These are phyloP conservation scores for Orchesella flavescens DNA, from an alignment of 2,888 invertebrate species.

Conservation along the genomic window DNA sequence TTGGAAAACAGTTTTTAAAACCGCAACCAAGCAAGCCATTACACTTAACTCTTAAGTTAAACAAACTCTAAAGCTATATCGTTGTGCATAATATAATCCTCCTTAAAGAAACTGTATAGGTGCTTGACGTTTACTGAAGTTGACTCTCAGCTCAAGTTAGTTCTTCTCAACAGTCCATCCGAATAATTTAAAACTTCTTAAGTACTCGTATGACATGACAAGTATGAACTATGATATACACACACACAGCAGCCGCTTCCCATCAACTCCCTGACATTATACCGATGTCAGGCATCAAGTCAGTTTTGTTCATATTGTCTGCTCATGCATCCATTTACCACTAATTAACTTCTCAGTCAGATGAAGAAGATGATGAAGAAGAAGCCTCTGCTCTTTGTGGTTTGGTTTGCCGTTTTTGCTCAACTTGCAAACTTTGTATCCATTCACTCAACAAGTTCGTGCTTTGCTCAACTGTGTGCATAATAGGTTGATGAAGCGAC, in stretches of 20 bases:
- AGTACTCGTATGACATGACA: neutral
- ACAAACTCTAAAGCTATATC: no score
- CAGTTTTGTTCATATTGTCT: slow-evolving; percentile 9
- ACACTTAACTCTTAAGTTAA: no score
- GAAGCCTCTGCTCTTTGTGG: no score
- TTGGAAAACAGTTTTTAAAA: neutral
- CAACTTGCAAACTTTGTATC: neutral
- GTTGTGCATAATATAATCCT: no score
- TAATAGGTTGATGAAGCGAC: no score
- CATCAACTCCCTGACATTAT: neutral
- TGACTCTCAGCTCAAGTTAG: neutral
- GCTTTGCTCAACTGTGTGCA: neutral
- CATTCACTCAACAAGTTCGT: neutral
- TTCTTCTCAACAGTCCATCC: neutral
- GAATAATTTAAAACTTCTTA: neutral
- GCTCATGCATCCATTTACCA: slow-evolving; percentile 45
- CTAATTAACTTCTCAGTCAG: slow-evolving; percentile 49
- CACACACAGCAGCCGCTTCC: neutral
- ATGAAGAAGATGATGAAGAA: no score
- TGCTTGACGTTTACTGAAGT: neutral
- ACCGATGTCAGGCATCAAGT: slow-evolving; percentile 1
- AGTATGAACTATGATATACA: neutral
- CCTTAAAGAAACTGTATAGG: no score
- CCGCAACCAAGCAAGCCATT: no score
- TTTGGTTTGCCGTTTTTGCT: neutral